phyloP scores from a whole-genome alignment of 2,888 invertebrate species.

The Noctua pronuba region DNA sequence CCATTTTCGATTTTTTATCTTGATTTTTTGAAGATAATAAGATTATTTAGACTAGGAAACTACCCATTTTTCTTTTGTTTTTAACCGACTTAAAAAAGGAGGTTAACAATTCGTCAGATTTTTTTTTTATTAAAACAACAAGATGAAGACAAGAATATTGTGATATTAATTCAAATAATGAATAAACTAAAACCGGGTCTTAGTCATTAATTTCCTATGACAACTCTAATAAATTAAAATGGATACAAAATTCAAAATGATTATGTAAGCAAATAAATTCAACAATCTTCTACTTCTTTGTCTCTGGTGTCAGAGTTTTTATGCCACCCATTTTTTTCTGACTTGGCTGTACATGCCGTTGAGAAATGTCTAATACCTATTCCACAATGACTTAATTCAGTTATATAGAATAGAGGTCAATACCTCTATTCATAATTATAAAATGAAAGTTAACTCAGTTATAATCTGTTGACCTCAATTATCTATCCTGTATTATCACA shows the following conservation, averaged over 20 bases:
- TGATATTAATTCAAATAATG: background rate
- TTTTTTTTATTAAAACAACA: background rate
- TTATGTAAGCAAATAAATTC: slow-evolving; percentile 12
- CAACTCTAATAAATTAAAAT: background rate
- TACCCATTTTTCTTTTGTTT: too few relatives aligned
- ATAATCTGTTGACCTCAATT: slow-evolving; percentile 26
- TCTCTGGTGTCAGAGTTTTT: too few relatives aligned
- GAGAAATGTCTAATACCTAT: too few relatives aligned
- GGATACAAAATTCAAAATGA: background rate
- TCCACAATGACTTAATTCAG: background rate
- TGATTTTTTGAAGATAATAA: too few relatives aligned
- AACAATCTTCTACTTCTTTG: background rate
- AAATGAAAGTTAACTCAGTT: slow-evolving; percentile 24
- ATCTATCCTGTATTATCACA: background rate
- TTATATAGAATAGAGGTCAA: background rate
- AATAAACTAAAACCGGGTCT: background rate
- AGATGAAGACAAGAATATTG: background rate
- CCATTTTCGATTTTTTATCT: too few relatives aligned
- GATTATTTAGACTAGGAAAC: background rate
- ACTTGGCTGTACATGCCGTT: too few relatives aligned
- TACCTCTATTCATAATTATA: slow-evolving; percentile 2
- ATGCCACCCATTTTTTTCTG: too few relatives aligned
- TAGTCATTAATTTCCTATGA: background rate
- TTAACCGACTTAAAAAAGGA: too few relatives aligned
- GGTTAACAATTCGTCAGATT: too few relatives aligned